A percentile compares a stretch with the other conserved stretches of the same genome.
These are phyloP conservation scores for Dasypolia templi DNA, from an alignment of 2,888 invertebrate genomes.

Conservation along the genomic window DNA sequence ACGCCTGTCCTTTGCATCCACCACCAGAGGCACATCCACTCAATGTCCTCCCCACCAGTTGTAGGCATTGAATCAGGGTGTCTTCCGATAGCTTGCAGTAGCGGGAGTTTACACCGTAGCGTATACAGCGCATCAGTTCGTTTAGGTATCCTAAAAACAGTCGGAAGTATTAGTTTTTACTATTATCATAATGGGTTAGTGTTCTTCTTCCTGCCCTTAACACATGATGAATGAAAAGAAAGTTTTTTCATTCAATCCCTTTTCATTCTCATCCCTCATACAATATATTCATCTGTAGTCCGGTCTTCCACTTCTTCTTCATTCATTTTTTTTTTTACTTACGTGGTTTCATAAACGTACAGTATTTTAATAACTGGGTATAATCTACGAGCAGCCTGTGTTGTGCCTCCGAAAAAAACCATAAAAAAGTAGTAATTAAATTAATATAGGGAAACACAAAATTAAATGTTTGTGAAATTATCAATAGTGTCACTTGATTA, in stretches of 20 bases:
- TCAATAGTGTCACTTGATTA: constrained; percentile 28
- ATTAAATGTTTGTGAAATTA: constrained; percentile 1
- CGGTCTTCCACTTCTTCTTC: neutral
- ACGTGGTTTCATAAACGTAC: neutral
- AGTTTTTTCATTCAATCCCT: neutral
- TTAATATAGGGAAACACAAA: neutral
- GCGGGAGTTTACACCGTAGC: constrained; percentile 79
- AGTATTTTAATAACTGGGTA: neutral
- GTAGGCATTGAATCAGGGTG: constrained; percentile 75
- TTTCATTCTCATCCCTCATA: neutral
- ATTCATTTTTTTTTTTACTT: too few relatives aligned
- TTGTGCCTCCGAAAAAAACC: neutral
- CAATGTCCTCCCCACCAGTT: constrained; percentile 72
- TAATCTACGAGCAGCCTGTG: neutral
- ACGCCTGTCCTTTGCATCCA: constrained; percentile 84
- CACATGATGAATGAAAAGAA: neutral
- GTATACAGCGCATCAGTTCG: constrained; percentile 83
- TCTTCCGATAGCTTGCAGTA: constrained; percentile 82
- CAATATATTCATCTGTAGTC: too few relatives aligned
- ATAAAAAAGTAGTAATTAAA: neutral
- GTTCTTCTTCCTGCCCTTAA: too few relatives aligned
- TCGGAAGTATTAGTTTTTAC: neutral
- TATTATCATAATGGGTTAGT: neutral
- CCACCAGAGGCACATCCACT: constrained; percentile 79
- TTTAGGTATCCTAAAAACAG: constrained; percentile 82